A percentile compares a stretch with the other conserved stretches of the same genome.
phyloP scores from a whole-genome alignment of 1,140 invertebrate species.

The Muscidifurax raptorellus region DNA sequence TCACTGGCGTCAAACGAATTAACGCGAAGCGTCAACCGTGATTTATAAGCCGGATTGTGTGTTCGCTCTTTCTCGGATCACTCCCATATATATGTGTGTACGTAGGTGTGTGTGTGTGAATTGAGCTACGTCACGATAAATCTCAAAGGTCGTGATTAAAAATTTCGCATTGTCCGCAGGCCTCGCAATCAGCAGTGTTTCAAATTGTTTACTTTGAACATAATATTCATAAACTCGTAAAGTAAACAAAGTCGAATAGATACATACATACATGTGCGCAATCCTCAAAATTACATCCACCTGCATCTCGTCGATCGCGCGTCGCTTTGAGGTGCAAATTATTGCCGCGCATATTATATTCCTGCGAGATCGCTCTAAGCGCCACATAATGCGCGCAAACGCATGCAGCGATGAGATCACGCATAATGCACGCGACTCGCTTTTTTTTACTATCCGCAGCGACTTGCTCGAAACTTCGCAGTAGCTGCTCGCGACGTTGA shows the following conservation, averaged over 20 bases:
- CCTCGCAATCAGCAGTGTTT: not conserved
- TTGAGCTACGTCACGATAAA: not conserved
- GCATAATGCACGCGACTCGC: not conserved
- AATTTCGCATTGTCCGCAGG: not conserved
- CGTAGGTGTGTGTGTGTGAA: not conserved
- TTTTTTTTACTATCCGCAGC: not conserved
- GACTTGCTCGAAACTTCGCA: not conserved
- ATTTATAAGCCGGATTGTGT: not conserved
- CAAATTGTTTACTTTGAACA: not conserved
- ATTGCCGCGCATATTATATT: not conserved
- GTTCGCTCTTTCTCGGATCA: not conserved
- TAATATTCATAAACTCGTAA: not conserved
- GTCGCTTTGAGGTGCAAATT: constrained; percentile 11
- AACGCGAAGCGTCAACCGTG: not conserved
- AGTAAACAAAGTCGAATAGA: too few relatives aligned
- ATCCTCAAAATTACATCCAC: not conserved
- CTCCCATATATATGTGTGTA: not conserved
- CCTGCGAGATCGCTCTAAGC: not conserved
- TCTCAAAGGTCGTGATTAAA: constrained; percentile 3
- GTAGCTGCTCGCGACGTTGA: not conserved
- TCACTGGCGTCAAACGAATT: not conserved
- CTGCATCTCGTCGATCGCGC: not conserved
- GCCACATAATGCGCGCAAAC: not conserved
- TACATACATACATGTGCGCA: not conserved
- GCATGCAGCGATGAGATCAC: constrained; percentile 9